Base-by-base conservation (phyloP, 1,140 invertebrate genomes). In the Drosophila virilis region DNA sequence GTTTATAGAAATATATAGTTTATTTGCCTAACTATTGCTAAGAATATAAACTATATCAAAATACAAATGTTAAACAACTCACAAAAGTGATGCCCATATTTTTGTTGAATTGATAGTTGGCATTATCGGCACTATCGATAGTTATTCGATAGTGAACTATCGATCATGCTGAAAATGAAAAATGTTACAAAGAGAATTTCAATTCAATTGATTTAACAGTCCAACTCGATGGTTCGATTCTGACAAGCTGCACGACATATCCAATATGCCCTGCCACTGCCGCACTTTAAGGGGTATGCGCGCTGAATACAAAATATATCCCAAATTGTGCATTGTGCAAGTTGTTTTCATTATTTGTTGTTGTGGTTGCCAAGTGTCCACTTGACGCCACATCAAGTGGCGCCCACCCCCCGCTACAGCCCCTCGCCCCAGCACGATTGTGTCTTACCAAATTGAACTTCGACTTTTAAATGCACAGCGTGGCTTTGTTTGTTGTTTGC, bases 391-490 rank as follows among this genome's bases (percentile, higher is more conserved):
- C 61, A 72, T 65, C 43, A 72, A 68, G 54, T 17, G 46, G 45
- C 52, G 13, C 48, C 32, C 17, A 15, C 69, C 15, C 28, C 32
- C 37, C 37, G 10, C 28, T n/a, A 1, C 33, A 22, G 13, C 2
- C 32, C 12, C 15, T 13, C 15, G 9, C 35, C 32, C 48, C 12
- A 65, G 55, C 13, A 28, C 6, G 12, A 8, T 33, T 37, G 37
- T 17, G 38, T 66, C 52, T 66, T 50, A 38, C 46, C 64, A 68
- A 67, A 65, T 37, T 72, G 69, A 58, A 58, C 52, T 67, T 67
- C 70, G 52, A 73, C 22, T 28, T 73, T 73, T 52, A 66, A 67
- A 72, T 72, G 69, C 62, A 45, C 37, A 67, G 15, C 45, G 15
- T 43, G n/a, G 32, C 37, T 51, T 60, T 68, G 59, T 38, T 40